Conservation (phyloP, 2,113 vertebrate species). For the Lophura nycthemera region DNA sequence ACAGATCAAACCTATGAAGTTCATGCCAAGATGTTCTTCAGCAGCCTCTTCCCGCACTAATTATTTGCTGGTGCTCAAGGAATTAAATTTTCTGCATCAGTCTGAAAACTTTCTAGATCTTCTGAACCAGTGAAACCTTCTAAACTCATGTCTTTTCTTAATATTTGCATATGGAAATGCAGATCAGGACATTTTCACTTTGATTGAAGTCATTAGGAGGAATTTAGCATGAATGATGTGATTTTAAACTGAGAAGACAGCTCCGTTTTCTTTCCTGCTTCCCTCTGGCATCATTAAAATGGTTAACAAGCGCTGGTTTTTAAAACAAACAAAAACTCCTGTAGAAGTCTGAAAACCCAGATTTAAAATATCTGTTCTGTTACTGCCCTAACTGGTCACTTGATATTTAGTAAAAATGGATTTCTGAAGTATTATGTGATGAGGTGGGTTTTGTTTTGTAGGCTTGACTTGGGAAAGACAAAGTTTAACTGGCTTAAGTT, state of each 20-base stretch:
- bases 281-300: neutral
- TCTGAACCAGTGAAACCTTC: neutral
- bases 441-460: constrained; percentile 40
- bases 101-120: neutral
- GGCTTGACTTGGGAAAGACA: constrained; percentile 53
- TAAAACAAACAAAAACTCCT: neutral
- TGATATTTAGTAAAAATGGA: constrained; percentile 20
- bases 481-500: constrained; percentile 58
- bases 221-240: neutral
- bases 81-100: neutral
- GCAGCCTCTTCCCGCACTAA: rapidly evolving
- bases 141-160: neutral
- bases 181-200: neutral
- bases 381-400: neutral
- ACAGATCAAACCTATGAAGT: neutral
- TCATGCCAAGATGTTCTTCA: neutral
- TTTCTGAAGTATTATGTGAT: constrained; percentile 12
- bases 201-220: neutral
- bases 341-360: neutral
- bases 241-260: neutral
- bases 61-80: neutral
- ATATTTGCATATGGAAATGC: neutral
- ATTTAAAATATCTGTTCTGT: neutral
- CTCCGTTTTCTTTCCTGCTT: neutral
- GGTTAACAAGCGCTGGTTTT: neutral